Evolutionary conservation across 30 jellyfish, hydroid and myxozoan species (phyloP), one percentile per base, ranked within the genome.

Genomic region (Hydra vulgaris): DNA sequence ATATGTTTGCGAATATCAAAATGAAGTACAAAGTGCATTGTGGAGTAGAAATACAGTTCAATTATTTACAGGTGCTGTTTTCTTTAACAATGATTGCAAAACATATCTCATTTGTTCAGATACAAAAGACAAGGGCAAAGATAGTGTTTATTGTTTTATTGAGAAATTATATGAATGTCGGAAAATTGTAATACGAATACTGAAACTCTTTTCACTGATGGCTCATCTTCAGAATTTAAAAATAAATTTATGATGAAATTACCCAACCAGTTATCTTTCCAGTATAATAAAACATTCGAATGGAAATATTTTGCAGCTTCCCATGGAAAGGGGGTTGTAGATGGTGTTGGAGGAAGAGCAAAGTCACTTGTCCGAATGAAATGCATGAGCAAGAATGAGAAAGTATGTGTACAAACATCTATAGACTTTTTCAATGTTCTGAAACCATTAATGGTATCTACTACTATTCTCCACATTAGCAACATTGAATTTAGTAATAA

Each of bases 271-370:
- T 68, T 68, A 20, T 68, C 75, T 68, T 68, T 68, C 8, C 25
- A 68, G 15, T 68, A 68, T 68, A 68, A 68, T 68, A 68, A 68
- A 68, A 68, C 75, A 68, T 68, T 85, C 53, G 61, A 72, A 20
- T 85, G 95, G 95, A 85, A 80, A 71, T 85, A 40, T 26, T 78
- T 71, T 78, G 95, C 86, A 40, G 80, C 92, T 27, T 71, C 73
- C n/a, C 88, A 86, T 73, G 87, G 88, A 8, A 81, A 68, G 72
- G 87, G 90, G 19, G 78, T 70, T 16, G 88, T 85, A 12, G 92
- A 69, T 73, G 86, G 86, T 61, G 82, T 80, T 26, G 82, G 93
- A 26, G 91, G 81, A 55, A 79, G 40, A 74, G 77, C 61, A 75
- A 85, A 79, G 85, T 21, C 78, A 85, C 15, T 21, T 77, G 75